phyloP scores from a whole-genome alignment of 53 echinoderm and acorn worm species.

The Apostichopus leukothele region DNA sequence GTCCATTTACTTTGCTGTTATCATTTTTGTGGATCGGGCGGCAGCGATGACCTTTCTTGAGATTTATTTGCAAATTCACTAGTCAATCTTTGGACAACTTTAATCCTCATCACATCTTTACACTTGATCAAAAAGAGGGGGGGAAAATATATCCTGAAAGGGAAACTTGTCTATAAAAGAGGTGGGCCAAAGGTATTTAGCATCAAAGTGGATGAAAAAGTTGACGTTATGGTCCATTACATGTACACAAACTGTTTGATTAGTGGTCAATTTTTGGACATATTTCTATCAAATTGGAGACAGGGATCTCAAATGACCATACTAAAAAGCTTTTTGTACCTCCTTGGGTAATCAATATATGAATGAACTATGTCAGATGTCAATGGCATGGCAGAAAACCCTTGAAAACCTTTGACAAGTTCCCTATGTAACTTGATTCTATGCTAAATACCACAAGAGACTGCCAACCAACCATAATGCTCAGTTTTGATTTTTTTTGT shows the following conservation, averaged over 20 bases:
- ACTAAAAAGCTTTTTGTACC: neutral
- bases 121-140: neutral
- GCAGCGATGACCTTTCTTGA: neutral
- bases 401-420: too few relatives aligned
- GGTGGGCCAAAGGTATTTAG: neutral
- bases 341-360: neutral
- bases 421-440: too few relatives aligned
- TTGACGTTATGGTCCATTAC: neutral
- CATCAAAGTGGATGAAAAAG: neutral
- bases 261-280: constrained; percentile 7
- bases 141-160: neutral
- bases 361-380: constrained; percentile 11
- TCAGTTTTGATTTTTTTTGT: too few relatives aligned
- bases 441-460: too few relatives aligned
- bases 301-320: neutral
- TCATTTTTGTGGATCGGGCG: neutral
- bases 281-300: neutral
- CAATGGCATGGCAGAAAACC: neutral
- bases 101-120: neutral
- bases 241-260: constrained; percentile 1
- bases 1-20: neutral
- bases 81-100: neutral
- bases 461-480: too few relatives aligned
- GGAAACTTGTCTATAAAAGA: neutral
- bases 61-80: neutral